Conservation (phyloP, 2,113 vertebrate species). For the Pelusios castaneus region DNA sequence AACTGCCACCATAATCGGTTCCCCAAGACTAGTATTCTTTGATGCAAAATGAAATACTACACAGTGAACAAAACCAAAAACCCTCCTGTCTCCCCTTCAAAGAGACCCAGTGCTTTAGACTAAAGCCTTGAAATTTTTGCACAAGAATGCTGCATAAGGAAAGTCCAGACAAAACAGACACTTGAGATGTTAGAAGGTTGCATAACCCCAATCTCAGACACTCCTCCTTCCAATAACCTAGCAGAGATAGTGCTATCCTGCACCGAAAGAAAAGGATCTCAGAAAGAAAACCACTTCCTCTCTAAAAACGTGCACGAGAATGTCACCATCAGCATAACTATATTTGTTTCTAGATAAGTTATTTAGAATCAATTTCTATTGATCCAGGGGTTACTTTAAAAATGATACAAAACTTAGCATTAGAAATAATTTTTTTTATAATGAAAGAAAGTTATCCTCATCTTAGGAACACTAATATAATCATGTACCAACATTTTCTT, state of each 20-base stretch:
- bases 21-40: slow-evolving; percentile 80
- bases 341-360: slow-evolving; percentile 10
- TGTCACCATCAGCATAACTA: slow-evolving; percentile 22
- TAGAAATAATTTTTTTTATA: neutral
- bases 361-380: neutral
- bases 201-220: slow-evolving; percentile 73
- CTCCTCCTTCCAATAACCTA: slow-evolving; percentile 67
- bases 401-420: neutral
- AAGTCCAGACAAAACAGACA: slow-evolving; percentile 93
- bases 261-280: slow-evolving; percentile 59
- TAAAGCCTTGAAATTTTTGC: slow-evolving; percentile 83
- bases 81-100: slow-evolving; percentile 82
- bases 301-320: slow-evolving; percentile 32
- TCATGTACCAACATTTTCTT: neutral
- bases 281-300: slow-evolving; percentile 36
- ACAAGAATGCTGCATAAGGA: slow-evolving; percentile 78
- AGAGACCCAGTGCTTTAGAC: slow-evolving; percentile 84
- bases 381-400: slow-evolving; percentile 3
- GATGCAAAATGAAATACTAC: slow-evolving; percentile 86
- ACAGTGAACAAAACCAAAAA: slow-evolving; percentile 84
- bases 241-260: slow-evolving; percentile 63
- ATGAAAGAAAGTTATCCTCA: neutral
- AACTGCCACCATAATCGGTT: slow-evolving; percentile 70
- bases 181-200: slow-evolving; percentile 83
- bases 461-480: neutral